Percentiles rank a stretch among this genome's conserved stretches.
These are phyloP conservation scores for Gonioctena quinquepunctata DNA, from an alignment of 1,140 invertebrate species.

Conservation along the genomic window DNA sequence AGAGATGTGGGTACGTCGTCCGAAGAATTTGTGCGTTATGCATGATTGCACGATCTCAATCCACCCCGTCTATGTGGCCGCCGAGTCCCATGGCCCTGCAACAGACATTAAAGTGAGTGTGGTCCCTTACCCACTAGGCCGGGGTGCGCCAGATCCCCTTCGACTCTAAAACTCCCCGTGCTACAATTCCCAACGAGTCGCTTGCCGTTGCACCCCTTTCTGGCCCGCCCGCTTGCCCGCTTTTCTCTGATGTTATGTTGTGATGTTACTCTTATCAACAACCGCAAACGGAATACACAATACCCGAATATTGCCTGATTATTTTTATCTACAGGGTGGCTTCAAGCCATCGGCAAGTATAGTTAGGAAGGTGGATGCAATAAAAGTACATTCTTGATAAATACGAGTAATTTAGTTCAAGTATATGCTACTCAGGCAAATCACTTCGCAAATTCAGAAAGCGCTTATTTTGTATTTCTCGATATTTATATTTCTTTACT, in stretches of 20 bases:
- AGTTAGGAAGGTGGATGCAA: too few relatives aligned
- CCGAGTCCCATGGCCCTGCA: conserved; percentile 41
- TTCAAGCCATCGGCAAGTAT: neutral
- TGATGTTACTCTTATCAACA: conserved; percentile 19
- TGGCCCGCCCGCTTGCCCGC: neutral
- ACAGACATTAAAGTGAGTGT: conserved; percentile 33
- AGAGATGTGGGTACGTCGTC: conserved; percentile 29
- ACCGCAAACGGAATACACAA: conserved; percentile 14
- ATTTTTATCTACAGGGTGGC: neutral
- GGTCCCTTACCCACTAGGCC: neutral
- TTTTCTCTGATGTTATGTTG: conserved; percentile 10
- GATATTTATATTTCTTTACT: too few relatives aligned
- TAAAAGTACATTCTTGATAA: too few relatives aligned
- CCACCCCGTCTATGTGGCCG: conserved; percentile 40
- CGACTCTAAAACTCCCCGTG: conserved; percentile 11
- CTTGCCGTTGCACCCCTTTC: conserved; percentile 1
- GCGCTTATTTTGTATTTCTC: too few relatives aligned
- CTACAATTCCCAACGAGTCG: conserved; percentile 18
- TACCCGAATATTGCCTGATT: conserved; percentile 12
- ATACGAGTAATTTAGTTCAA: too few relatives aligned
- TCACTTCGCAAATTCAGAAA: too few relatives aligned
- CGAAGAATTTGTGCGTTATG: conserved; percentile 29
- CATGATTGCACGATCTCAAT: conserved; percentile 41
- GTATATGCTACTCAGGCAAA: too few relatives aligned
- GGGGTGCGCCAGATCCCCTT: neutral